phyloP scores from a whole-genome alignment of 92 coral and sea anemone genomes.

The Galaxea fascicularis region DNA sequence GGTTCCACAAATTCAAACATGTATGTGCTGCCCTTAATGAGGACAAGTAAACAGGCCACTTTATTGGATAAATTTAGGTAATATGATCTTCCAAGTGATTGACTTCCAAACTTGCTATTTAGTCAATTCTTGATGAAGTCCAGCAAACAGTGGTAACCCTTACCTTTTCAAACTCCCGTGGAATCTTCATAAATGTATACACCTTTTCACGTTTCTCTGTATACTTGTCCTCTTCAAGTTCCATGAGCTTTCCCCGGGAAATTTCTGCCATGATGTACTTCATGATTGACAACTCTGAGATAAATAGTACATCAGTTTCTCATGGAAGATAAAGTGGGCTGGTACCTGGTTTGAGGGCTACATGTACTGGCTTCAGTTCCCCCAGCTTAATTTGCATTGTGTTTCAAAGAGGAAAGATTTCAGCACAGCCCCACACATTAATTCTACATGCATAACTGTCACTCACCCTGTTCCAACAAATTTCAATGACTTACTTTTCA shows the following conservation, averaged over 20 bases:
- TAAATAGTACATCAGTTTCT: neutral
- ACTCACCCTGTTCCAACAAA: too few relatives aligned
- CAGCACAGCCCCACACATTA: too few relatives aligned
- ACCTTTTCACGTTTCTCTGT: conserved; percentile 91
- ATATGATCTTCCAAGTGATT: too few relatives aligned
- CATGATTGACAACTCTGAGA: conserved; percentile 80
- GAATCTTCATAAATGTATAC: conserved; percentile 94
- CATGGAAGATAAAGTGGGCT: neutral
- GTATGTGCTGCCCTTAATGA: neutral
- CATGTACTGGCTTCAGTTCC: too few relatives aligned
- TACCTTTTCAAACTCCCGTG: conserved; percentile 98
- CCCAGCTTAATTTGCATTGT: too few relatives aligned
- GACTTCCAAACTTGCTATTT: too few relatives aligned
- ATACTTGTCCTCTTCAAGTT: conserved; percentile 92
- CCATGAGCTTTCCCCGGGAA: conserved; percentile 86
- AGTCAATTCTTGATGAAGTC: neutral
- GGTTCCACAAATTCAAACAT: too few relatives aligned
- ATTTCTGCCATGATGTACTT: conserved; percentile 89
- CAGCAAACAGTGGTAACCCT: neutral
- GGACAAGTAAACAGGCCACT: too few relatives aligned
- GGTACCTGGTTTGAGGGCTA: too few relatives aligned
- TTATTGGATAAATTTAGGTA: too few relatives aligned
- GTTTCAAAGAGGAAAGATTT: too few relatives aligned
- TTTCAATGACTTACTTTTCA: conserved; percentile 17
- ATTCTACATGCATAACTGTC: too few relatives aligned